Evolutionary conservation across 2,113 vertebrate species (phyloP).

Genomic region (Syngnathoides biaculeatus): DNA sequence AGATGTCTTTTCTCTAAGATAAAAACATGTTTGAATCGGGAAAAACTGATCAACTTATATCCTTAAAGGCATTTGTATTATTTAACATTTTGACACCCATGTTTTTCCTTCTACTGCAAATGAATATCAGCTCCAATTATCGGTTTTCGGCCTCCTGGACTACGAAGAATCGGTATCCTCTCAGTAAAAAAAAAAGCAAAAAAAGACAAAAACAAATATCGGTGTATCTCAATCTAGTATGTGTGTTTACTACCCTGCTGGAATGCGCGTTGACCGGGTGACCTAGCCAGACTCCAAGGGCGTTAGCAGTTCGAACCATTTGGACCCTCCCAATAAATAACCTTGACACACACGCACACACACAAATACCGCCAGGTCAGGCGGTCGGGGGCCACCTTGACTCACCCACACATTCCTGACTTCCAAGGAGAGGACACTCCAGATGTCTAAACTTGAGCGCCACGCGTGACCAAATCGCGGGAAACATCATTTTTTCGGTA

Average conservation of each 20-base stretch:
- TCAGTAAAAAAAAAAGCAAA: background rate
- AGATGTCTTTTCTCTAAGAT: too few relatives aligned
- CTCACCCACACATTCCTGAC: conserved; percentile 35
- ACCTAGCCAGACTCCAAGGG: conserved; percentile 72
- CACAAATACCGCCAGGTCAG: conserved; percentile 41
- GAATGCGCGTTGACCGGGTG: conserved; percentile 71
- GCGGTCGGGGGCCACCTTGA: conserved; percentile 41
- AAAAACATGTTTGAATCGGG: too few relatives aligned
- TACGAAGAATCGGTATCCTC: too few relatives aligned
- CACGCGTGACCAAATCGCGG: background rate
- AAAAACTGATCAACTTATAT: too few relatives aligned
- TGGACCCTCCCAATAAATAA: conserved; percentile 73
- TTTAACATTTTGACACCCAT: background rate
- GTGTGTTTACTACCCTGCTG: conserved; percentile 39
- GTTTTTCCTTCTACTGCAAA: too few relatives aligned
- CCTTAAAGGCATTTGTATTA: too few relatives aligned
- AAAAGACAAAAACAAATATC: too few relatives aligned
- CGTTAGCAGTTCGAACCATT: conserved; percentile 68
- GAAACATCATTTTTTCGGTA: conserved; percentile 44
- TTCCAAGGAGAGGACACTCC: background rate
- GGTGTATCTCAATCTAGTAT: conserved; percentile 7
- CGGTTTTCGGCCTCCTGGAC: too few relatives aligned
- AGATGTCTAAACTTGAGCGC: background rate
- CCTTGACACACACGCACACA: conserved; percentile 33
- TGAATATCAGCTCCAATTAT: too few relatives aligned